Evolutionary conservation across 1,140 invertebrate genomes (phyloP).

Genomic region (Chironomus striatipennis): DNA sequence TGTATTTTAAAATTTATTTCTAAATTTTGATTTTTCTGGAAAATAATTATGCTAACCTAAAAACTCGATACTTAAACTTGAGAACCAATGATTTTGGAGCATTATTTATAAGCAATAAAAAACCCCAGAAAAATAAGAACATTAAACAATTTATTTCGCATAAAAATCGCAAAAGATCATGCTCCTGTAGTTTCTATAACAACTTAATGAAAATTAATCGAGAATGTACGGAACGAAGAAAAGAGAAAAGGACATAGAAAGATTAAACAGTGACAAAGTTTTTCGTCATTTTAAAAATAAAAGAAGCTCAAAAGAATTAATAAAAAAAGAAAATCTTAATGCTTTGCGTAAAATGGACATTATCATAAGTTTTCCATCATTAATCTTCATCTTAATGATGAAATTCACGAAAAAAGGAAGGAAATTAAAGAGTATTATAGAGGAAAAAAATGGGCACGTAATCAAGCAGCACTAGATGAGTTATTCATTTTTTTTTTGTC

Average conservation of each 20-base stretch:
- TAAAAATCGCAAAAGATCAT: too few relatives aligned
- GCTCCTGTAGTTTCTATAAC: too few relatives aligned
- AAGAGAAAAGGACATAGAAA: neutral
- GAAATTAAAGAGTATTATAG: conserved; percentile 11
- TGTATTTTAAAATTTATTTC: too few relatives aligned
- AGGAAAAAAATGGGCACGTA: neutral
- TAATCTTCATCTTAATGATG: conserved; percentile 10
- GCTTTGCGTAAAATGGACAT: conserved; percentile 3
- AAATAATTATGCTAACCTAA: too few relatives aligned
- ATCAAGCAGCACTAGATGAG: conserved; percentile 14
- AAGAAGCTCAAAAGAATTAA: too few relatives aligned
- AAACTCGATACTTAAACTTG: too few relatives aligned
- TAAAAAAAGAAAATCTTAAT: too few relatives aligned
- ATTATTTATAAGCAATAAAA: neutral
- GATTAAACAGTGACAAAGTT: conserved; percentile 4
- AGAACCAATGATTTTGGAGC: neutral
- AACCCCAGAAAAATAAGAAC: neutral
- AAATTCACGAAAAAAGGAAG: neutral
- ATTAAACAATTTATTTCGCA: neutral
- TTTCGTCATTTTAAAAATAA: neutral
- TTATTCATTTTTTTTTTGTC: neutral
- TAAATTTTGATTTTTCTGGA: too few relatives aligned
- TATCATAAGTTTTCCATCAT: conserved; percentile 21
- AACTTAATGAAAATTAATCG: too few relatives aligned
- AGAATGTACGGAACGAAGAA: too few relatives aligned